A percentile compares a stretch with the other conserved stretches of the same genome.
Evolutionary conservation across 2,888 invertebrate genomes (phyloP).

Genomic region (Oeneis ivallda): DNA sequence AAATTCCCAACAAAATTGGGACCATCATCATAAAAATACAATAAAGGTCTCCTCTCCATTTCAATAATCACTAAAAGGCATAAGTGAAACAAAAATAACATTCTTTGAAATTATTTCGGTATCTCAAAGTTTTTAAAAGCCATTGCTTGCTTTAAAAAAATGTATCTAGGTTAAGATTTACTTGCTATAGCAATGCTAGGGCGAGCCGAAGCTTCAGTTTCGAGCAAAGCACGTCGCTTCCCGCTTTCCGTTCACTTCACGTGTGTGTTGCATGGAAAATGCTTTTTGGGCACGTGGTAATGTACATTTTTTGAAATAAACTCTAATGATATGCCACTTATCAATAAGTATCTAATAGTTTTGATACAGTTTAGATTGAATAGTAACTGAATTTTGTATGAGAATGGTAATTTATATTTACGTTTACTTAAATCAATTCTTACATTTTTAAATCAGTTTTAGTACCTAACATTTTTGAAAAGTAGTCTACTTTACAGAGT

Average conservation of each 20-base stretch:
- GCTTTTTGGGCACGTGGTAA: slow-evolving; percentile 50
- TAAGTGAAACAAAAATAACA: not conserved
- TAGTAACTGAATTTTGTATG: not conserved
- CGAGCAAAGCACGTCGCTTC: slow-evolving; percentile 50
- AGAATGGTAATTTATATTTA: not conserved
- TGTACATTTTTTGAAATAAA: slow-evolving; percentile 2
- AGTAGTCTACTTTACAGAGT: not conserved
- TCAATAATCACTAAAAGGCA: not conserved
- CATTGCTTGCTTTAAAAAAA: slow-evolving; percentile 11
- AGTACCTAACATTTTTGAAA: slow-evolving; percentile 4
- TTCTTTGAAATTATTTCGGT: not conserved
- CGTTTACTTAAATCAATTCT: not conserved
- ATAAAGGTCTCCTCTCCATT: not conserved
- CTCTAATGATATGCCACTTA: not conserved
- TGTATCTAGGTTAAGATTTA: slow-evolving; percentile 14
- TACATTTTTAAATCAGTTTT: not conserved
- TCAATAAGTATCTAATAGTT: not conserved
- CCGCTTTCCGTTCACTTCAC: slow-evolving; percentile 56
- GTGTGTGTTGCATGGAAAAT: slow-evolving; percentile 44
- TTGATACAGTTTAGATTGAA: not conserved
- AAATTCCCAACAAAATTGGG: not conserved
- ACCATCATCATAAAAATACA: not conserved
- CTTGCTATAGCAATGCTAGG: slow-evolving; percentile 35
- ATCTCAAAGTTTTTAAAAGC: not conserved
- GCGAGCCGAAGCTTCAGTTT: slow-evolving; percentile 50